Percentiles rank a stretch among this genome's conserved stretches.
Conservation (phyloP, 1,140 invertebrate genomes). For the Portunus trituberculatus region DNA sequence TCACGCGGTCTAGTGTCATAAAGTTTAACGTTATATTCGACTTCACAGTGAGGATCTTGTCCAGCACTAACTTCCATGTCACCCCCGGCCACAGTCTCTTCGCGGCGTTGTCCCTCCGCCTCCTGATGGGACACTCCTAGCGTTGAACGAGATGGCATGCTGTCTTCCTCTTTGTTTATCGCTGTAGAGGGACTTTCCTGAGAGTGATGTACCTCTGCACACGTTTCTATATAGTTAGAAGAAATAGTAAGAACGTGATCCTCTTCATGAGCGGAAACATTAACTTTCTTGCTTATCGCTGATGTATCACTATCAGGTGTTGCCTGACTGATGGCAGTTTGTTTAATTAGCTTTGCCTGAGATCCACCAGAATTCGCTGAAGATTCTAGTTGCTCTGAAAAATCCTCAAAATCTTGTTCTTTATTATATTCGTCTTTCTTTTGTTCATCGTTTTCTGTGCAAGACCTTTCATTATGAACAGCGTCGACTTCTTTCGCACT, state of each 20-base stretch:
- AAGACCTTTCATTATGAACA: not conserved
- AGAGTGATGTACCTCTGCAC: slow-evolving; percentile 56
- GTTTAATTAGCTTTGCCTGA: not conserved
- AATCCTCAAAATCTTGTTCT: not conserved
- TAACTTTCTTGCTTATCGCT: not conserved
- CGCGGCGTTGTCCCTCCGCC: not conserved
- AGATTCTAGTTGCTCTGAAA: not conserved
- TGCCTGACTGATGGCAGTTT: not conserved
- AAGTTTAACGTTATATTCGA: not conserved
- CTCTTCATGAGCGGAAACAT: not conserved
- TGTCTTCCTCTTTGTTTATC: not conserved
- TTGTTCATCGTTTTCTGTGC: not conserved
- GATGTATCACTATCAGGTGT: not conserved
- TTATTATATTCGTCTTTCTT: not conserved
- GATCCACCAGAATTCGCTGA: not conserved
- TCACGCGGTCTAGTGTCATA: not conserved
- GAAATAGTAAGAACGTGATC: not conserved
- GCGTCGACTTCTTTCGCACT: not conserved
- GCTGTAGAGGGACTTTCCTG: not conserved
- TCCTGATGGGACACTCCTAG: not conserved
- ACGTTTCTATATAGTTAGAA: slow-evolving; percentile 33
- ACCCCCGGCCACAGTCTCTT: not conserved
- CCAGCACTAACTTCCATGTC: not conserved
- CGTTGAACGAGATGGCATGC: too few relatives aligned
- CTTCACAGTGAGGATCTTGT: not conserved